phyloP scores from a whole-genome alignment of 1,140 invertebrate genomes.

The Bombus confusus region DNA sequence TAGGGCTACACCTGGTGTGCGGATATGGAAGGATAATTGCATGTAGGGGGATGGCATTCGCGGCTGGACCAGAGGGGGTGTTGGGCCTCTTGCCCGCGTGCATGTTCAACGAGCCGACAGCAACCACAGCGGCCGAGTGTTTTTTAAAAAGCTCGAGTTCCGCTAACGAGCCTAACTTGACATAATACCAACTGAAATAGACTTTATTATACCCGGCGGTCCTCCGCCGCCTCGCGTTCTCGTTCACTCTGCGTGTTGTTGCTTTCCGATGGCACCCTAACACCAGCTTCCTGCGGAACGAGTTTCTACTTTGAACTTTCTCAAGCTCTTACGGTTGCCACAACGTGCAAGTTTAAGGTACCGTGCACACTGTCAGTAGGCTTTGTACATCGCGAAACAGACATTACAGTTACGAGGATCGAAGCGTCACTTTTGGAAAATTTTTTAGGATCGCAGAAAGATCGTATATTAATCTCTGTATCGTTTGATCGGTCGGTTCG shows the following conservation, averaged over 20 bases:
- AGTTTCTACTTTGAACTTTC: neutral
- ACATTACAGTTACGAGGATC: no score
- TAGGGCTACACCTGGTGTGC: conserved; percentile 43
- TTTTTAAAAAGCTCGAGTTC: conserved; percentile 80
- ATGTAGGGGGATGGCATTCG: conserved; percentile 53
- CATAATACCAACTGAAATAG: conserved; percentile 81
- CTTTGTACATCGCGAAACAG: no score
- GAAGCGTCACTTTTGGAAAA: no score
- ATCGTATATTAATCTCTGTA: neutral
- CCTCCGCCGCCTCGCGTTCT: conserved; percentile 37
- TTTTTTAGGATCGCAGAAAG: no score
- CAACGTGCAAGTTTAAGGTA: neutral
- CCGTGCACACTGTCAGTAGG: neutral
- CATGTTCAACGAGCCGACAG: conserved; percentile 81
- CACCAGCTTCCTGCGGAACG: neutral
- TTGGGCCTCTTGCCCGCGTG: conserved; percentile 63
- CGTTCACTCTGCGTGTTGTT: neutral
- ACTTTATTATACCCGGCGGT: conserved; percentile 76
- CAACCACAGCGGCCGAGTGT: conserved; percentile 74
- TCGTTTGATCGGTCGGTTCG: neutral
- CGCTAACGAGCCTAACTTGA: conserved; percentile 82
- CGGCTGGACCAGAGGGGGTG: conserved; percentile 52
- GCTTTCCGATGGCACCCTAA: conserved; percentile 6
- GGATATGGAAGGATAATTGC: conserved; percentile 68
- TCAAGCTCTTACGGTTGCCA: no score